A percentile compares a stretch with the other conserved stretches of the same genome.
phyloP scores from a whole-genome alignment of 2,888 invertebrate species.

The Choristoneura rosaceana region DNA sequence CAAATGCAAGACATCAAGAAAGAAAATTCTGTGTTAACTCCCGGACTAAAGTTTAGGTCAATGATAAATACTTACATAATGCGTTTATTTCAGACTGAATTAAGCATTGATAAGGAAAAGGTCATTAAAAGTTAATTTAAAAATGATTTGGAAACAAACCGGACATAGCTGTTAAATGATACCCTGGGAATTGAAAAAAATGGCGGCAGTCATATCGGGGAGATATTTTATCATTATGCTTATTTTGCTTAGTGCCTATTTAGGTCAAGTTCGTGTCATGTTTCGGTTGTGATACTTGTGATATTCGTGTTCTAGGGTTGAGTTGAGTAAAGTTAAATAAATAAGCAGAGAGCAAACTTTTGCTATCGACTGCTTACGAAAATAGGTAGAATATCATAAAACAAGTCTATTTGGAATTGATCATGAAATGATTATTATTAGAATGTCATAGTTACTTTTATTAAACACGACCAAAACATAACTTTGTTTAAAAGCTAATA shows the following conservation, averaged over 20 bases:
- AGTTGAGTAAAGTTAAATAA: neutral
- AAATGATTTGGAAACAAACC: neutral
- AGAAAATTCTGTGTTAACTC: no score
- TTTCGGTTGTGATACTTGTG: neutral
- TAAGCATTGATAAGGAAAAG: no score
- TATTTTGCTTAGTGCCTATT: no score
- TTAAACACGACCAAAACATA: neutral
- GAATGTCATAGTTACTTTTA: no score
- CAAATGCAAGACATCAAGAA: neutral
- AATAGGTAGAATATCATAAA: neutral
- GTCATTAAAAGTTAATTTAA: neutral
- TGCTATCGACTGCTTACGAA: neutral
- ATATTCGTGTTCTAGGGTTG: neutral
- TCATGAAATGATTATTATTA: no score
- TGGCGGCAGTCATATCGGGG: neutral
- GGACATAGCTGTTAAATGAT: neutral
- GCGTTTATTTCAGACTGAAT: no score
- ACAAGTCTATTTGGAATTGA: no score
- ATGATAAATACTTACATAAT: no score
- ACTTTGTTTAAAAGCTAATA: neutral
- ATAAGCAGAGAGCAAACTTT: neutral
- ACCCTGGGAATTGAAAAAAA: neutral
- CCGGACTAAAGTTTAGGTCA: no score
- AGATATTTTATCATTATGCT: neutral
- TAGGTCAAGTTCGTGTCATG: neutral